Evolutionary conservation across 1,140 invertebrate species (phyloP).

Genomic region (Aphis craccivora): DNA sequence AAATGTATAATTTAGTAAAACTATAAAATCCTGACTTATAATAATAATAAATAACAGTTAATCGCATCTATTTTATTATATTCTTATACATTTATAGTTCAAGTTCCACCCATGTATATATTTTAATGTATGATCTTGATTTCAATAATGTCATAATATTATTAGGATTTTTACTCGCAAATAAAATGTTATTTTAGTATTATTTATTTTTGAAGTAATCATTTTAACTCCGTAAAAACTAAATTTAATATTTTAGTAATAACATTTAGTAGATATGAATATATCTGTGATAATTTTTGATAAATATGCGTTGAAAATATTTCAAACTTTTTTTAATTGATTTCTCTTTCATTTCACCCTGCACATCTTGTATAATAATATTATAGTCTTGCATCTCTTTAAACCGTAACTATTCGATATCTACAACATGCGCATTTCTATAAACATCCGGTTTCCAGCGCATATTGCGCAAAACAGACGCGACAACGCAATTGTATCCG

Average conservation of each 20-base stretch:
- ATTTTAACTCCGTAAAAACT: not conserved
- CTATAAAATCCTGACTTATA: not conserved
- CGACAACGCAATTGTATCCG: not conserved
- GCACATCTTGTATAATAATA: not conserved
- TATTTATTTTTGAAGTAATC: not conserved
- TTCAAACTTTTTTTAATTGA: not conserved
- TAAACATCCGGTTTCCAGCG: not conserved
- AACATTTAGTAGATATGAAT: too few relatives aligned
- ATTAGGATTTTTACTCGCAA: not conserved
- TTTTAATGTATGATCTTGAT: not conserved
- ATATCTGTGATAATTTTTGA: too few relatives aligned
- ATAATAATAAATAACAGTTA: not conserved
- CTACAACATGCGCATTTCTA: not conserved
- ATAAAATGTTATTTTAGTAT: not conserved
- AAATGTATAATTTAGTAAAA: not conserved
- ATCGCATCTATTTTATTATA: not conserved
- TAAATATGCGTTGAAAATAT: not conserved
- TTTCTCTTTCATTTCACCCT: not conserved
- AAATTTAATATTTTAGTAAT: not conserved
- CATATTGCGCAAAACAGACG: not conserved
- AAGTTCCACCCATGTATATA: not conserved
- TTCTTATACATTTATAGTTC: not conserved
- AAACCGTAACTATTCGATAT: not conserved
- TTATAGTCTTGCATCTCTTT: not conserved
- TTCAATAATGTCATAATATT: not conserved